Base-by-base conservation (phyloP, 2,888 invertebrate species). In the Spisula subtruncata region DNA sequence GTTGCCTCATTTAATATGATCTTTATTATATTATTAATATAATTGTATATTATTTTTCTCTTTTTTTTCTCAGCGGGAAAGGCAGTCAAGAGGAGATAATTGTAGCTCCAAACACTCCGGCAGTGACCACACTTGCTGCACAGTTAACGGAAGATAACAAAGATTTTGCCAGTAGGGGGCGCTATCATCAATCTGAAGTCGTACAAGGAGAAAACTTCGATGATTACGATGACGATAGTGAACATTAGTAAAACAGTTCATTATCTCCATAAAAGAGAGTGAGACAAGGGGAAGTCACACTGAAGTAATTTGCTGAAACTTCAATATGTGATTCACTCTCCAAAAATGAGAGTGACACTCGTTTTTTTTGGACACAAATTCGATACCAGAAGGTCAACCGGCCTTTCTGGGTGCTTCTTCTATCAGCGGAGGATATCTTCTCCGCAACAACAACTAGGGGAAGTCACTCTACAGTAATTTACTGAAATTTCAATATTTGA, bases 61-160 rank as follows among this genome's bases (percentile, higher is more conserved):
- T 66, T 5, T 0, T 66, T 12, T 51, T 8, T 51, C 51, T 16
- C 94, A 96, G 96, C 88, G 93, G 95, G 14, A 95, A 96, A 29
- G 93, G 94, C 12, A 86, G 90, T 66, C 94, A 93, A 48, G 96
- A 96, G 88, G 96, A 97, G 92, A 96, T 97, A 56, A 94, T 97
- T 12, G 96, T 97, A 10, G 96, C 97, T 8, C 96, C 97, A 41
- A 94, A 93, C 51, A 96, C 96, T 10, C 96, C 96, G 6, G 95
- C 96, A 86, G 95, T 97, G 87, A 95, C 96, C 98, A 97, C 98
- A 56, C 98, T 98, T 93, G 98, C 98, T 86, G 98, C 99, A 90
- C 98, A 99, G 96, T 97, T 99, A 85, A 99, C 99, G 93, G 99
- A 99, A 96, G 98, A 99, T 96, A 99, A 99, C 97, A 98, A 98